Evolutionary conservation across 2,113 vertebrate species (phyloP).

Genomic region (Corythornis cristatus): DNA sequence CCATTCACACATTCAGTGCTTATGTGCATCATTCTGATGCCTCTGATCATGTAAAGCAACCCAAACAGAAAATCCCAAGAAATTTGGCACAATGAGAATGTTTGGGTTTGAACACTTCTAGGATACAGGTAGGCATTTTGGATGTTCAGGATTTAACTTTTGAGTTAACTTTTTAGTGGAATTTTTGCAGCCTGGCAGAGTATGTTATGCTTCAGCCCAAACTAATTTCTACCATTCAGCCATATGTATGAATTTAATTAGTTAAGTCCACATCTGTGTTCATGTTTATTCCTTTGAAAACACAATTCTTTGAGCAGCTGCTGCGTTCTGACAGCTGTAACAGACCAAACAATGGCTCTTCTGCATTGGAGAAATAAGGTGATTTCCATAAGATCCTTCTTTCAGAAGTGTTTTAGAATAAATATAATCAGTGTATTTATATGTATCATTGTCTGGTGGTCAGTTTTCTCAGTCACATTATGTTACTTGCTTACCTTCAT

Average conservation of each 20-base stretch:
- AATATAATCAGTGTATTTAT: neutral
- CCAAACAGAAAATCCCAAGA: neutral
- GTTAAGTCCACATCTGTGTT: neutral
- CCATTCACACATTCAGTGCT: neutral
- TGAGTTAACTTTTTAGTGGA: neutral
- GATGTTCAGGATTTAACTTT: neutral
- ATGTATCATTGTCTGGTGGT: neutral
- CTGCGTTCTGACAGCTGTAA: neutral
- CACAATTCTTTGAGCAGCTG: neutral
- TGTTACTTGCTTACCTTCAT: neutral
- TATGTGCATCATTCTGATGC: neutral
- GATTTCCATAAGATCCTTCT: neutral
- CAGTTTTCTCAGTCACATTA: neutral
- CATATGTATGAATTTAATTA: neutral
- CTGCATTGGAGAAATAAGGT: neutral
- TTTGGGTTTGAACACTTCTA: neutral
- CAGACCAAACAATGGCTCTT: neutral
- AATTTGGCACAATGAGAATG: neutral
- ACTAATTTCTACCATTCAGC: neutral
- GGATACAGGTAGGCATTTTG: neutral
- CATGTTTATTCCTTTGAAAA: neutral
- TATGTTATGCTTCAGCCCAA: neutral
- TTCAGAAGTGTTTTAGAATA: neutral
- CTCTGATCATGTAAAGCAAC: neutral
- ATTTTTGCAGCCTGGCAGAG: neutral